Percentiles rank a stretch among this genome's conserved stretches.
These are phyloP conservation scores for Drosophila hamatofila DNA, from an alignment of 2,888 invertebrate species.

Conservation along the genomic window DNA sequence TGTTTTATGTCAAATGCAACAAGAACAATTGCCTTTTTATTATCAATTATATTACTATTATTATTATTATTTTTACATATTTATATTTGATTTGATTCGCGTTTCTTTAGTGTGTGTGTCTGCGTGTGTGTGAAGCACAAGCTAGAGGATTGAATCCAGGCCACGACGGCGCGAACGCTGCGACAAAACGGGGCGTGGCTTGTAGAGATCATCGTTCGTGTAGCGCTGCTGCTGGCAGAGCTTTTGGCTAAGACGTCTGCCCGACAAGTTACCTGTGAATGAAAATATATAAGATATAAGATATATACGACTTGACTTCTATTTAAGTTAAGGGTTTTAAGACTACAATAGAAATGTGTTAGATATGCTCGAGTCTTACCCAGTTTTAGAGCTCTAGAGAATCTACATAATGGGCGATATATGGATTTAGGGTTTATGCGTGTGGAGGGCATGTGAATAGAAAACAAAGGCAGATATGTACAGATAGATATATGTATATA, in stretches of 20 bases:
- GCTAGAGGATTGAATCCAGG: conserved; percentile 73
- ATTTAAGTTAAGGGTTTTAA: not conserved
- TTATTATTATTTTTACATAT: conserved; percentile 15
- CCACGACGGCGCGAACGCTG: conserved; percentile 86
- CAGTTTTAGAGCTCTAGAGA: conserved; percentile 14
- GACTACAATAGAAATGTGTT: not conserved
- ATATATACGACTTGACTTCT: not conserved
- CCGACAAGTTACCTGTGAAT: conserved; percentile 43
- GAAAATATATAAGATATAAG: not conserved
- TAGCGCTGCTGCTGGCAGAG: conserved; percentile 87
- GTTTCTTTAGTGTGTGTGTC: not conserved
- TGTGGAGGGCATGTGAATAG: conserved; percentile 47
- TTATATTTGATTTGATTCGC: conserved; percentile 3
- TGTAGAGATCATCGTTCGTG: conserved; percentile 90
- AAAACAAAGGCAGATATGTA: conserved; percentile 22
- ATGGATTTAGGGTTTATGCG: conserved; percentile 26
- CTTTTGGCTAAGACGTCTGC: conserved; percentile 66
- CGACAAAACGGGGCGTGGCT: conserved; percentile 88
- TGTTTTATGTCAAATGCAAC: conserved; percentile 70
- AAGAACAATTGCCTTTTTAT: conserved; percentile 67
- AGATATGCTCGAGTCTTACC: conserved; percentile 33
- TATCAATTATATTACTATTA: conserved; percentile 14
- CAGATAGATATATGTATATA: conserved; percentile 2
- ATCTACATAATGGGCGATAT: conserved; percentile 11
- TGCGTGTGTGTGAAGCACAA: not conserved